A percentile compares a stretch with the other conserved stretches of the same genome.
These are phyloP conservation scores for Dryadula phaetusa DNA, from an alignment of 2,888 invertebrate genomes.

Conservation along the genomic window DNA sequence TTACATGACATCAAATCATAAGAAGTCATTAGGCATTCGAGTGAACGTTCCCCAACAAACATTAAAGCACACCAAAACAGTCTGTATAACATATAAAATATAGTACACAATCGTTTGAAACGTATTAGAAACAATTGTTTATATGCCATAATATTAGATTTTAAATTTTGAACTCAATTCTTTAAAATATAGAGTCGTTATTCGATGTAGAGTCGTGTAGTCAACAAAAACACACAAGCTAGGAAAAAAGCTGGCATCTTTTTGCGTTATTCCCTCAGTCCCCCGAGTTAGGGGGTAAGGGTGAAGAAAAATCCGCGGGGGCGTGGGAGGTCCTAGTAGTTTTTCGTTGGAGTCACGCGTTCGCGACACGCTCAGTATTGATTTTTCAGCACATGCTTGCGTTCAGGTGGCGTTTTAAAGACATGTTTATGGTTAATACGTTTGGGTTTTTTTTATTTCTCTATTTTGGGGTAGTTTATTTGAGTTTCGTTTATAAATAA, in stretches of 20 bases:
- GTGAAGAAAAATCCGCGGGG: conserved; percentile 72
- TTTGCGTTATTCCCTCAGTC: conserved; percentile 73
- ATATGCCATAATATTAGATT: conserved; percentile 57
- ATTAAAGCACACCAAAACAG: conserved; percentile 44
- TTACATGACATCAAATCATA: conserved; percentile 81
- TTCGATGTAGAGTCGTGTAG: conserved; percentile 52
- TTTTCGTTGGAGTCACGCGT: conserved; percentile 82
- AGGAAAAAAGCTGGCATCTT: conserved; percentile 80
- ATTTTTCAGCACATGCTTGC: conserved; percentile 77
- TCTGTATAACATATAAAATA: conserved; percentile 44
- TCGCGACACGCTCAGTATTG: conserved; percentile 79
- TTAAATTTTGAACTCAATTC: conserved; percentile 49
- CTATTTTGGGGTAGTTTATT: not conserved
- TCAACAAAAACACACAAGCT: conserved; percentile 77
- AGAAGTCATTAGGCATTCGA: conserved; percentile 81
- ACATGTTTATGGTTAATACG: conserved; percentile 41
- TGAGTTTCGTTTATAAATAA: not conserved
- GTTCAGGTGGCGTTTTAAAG: conserved; percentile 67
- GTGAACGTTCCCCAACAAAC: conserved; percentile 69
- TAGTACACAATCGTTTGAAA: conserved; percentile 49
- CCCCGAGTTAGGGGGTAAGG: conserved; percentile 69
- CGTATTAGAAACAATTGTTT: conserved; percentile 67
- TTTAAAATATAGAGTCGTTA: conserved; percentile 44
- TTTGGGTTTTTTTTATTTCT: conserved; percentile 7
- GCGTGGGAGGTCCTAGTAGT: conserved; percentile 67